Conservation (phyloP, 2,888 invertebrate species). For the Thumatha senex region DNA sequence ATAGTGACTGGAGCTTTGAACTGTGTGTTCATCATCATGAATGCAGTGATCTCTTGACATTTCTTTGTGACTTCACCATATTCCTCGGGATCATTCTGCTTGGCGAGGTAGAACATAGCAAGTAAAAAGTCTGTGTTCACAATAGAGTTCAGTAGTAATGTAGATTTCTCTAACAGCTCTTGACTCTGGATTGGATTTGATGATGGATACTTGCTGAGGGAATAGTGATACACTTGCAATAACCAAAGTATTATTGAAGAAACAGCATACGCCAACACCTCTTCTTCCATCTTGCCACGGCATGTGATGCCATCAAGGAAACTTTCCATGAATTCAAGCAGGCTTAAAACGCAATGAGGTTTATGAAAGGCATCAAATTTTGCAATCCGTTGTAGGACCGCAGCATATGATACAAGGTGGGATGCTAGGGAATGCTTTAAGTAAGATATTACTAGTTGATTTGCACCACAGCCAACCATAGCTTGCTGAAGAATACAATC, state of each 20-base stretch:
- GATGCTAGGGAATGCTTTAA: constrained; percentile 95
- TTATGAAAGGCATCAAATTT: constrained; percentile 95
- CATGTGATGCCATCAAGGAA: constrained; percentile 85
- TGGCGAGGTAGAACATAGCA: constrained; percentile 92
- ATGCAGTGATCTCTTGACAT: constrained; percentile 87
- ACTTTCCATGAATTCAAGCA: constrained; percentile 93
- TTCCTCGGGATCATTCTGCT: constrained; percentile 90
- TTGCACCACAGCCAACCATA: constrained; percentile 95
- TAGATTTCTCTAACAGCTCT: constrained; percentile 88
- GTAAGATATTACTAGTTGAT: constrained; percentile 95
- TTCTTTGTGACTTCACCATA: constrained; percentile 87
- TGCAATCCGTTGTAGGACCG: constrained; percentile 93
- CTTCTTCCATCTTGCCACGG: constrained; percentile 94
- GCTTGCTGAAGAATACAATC: constrained; percentile 97
- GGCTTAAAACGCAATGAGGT: constrained; percentile 93
- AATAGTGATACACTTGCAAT: constrained; percentile 87
- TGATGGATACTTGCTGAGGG: constrained; percentile 73
- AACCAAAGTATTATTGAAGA: constrained; percentile 92
- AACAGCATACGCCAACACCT: constrained; percentile 92
- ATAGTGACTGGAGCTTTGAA: constrained; percentile 82
- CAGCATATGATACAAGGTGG: constrained; percentile 95
- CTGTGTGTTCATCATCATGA: constrained; percentile 83
- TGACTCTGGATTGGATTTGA: constrained; percentile 79
- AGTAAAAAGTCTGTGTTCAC: constrained; percentile 89
- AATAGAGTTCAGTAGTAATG: constrained; percentile 86